Conservation (phyloP, 2,113 vertebrate genomes). For the Emydura subglobosa region DNA sequence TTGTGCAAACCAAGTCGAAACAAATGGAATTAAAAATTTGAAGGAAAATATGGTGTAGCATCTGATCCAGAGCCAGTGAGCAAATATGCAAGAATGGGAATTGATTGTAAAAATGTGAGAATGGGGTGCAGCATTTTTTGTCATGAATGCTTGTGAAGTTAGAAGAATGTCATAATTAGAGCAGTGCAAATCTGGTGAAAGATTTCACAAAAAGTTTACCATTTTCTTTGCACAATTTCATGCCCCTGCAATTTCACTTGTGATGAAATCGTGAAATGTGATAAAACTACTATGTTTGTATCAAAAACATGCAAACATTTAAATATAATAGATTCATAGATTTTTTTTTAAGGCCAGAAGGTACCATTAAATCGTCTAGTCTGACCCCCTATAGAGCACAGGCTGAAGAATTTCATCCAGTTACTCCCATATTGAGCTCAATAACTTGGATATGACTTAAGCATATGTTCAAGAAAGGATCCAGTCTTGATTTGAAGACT, state of each 20-base stretch:
- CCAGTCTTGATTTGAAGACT: neutral
- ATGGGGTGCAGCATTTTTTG: neutral
- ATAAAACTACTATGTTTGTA: neutral
- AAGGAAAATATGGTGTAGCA: neutral
- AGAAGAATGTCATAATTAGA: neutral
- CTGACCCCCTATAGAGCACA: neutral
- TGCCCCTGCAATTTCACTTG: constrained; percentile 3
- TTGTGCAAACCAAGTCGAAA: neutral
- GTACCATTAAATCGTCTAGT: neutral
- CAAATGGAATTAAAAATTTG: neutral
- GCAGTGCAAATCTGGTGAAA: neutral
- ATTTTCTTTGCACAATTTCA: neutral
- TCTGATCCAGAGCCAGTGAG: neutral
- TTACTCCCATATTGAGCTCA: neutral
- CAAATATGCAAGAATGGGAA: neutral
- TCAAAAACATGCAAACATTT: neutral
- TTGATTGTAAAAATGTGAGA: neutral
- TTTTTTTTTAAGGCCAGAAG: neutral
- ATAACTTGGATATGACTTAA: neutral
- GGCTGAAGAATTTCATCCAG: neutral
- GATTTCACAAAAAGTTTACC: neutral
- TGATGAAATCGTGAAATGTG: constrained; percentile 33
- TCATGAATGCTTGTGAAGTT: neutral
- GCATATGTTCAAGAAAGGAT: neutral
- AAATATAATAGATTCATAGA: neutral